Base-by-base conservation (phyloP, 2,113 vertebrate species). In the Panurus biarmicus region DNA sequence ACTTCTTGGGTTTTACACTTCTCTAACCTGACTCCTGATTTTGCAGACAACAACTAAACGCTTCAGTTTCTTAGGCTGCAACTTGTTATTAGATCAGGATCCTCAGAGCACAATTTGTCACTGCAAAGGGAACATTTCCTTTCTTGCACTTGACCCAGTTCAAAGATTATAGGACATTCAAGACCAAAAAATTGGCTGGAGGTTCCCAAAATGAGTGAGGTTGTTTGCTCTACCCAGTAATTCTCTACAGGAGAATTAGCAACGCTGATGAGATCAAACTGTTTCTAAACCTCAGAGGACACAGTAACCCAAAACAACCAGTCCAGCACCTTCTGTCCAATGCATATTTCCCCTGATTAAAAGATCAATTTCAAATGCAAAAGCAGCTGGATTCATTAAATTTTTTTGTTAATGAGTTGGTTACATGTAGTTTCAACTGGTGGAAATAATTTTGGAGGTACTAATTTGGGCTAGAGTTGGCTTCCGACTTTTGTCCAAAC, bases 271-370 rank as follows among this genome's bases (percentile, higher is more conserved):
- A 91, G 62, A 95, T 85, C 78, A 91, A 91, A 19, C 58, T 75
- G 62, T 56, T 91, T 50, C 44, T n/a, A 53, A 79, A 72, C 58
- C 66, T 62, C 87, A 50, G 82, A 96, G 95, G 71, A 90, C 95
- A 87, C 8, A 2, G 35, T 87, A 96, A 95, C 58, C 90, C 71
- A 56, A 95, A 96, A 45, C 93, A 96, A 94, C 54, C 71, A 45
- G 74, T 60, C 66, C 81, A 67, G 62, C 13, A 1, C 67, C 91
- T 91, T 57, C 90, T 75, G 57, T n/a, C 79, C 80, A n/a, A 10
- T 3, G 33, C 70, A 19, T 40, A 44, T 64, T 82, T 72, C 22
- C 62, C 40, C 33, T 50, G 45, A 84, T 78, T 67, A 64, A 71
- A 91, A 76, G 66, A 93, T 69, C 62, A 23, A 76, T 93, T 87